Conservation (phyloP, 2,113 vertebrate genomes). For the Scytalopus superciliaris region DNA sequence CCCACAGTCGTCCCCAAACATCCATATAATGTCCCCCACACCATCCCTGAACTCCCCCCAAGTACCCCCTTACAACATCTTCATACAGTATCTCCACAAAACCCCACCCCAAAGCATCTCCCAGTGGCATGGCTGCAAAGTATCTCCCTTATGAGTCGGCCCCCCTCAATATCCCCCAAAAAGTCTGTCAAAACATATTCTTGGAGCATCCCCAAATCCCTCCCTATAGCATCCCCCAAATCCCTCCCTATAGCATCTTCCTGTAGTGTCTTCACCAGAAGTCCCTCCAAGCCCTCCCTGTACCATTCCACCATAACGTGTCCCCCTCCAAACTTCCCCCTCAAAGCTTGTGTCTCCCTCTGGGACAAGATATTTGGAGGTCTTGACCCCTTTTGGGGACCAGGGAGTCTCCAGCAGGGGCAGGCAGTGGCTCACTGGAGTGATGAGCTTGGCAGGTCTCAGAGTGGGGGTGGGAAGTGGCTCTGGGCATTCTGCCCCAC, state of each 20-base stretch:
- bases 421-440: neutral
- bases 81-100: too few relatives aligned
- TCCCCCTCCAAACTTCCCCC: neutral
- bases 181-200: neutral
- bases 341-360: neutral
- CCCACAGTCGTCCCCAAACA: too few relatives aligned
- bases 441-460: neutral
- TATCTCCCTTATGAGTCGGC: neutral
- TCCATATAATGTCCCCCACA: too few relatives aligned
- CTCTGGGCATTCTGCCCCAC: slow-evolving; percentile 18
- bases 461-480: neutral
- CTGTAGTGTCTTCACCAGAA: neutral
- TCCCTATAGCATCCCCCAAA: neutral
- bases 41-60: neutral
- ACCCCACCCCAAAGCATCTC: neutral
- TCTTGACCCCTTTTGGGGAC: neutral
- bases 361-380: neutral
- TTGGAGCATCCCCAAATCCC: neutral
- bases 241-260: too few relatives aligned
- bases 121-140: neutral
- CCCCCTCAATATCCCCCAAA: neutral
- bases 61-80: too few relatives aligned
- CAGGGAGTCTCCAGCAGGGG: neutral
- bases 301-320: neutral
- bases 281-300: too few relatives aligned